Conservation (phyloP, 2,888 invertebrate genomes). For the Clusia tigrina region DNA sequence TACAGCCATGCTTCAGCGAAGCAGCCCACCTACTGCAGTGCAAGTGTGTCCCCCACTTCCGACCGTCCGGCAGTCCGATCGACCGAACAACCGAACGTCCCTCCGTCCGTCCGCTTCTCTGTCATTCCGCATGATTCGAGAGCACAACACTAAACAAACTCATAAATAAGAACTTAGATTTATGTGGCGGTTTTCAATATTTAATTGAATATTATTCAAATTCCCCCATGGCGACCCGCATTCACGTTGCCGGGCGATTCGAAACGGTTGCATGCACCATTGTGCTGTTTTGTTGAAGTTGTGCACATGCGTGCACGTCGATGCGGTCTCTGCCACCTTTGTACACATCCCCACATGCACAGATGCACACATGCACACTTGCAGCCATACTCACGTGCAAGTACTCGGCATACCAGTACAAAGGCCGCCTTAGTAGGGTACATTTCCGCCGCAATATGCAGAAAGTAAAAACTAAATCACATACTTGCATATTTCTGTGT, state of each 20-base stretch:
- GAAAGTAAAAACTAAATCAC: conserved; percentile 2
- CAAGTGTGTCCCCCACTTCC: not conserved
- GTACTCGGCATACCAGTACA: conserved; percentile 12
- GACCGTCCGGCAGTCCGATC: too few species aligned
- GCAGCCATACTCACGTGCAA: too few species aligned
- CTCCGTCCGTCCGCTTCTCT: not conserved
- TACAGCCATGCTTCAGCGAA: not conserved
- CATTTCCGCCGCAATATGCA: not conserved
- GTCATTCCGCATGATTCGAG: not conserved
- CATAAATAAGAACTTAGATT: conserved; percentile 55
- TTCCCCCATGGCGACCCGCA: conserved; percentile 32
- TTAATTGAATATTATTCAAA: conserved; percentile 59
- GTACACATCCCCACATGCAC: too few species aligned
- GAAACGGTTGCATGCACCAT: conserved; percentile 11
- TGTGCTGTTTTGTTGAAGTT: conserved; percentile 32
- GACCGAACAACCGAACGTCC: too few species aligned
- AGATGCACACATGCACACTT: too few species aligned
- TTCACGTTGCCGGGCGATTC: conserved; percentile 14
- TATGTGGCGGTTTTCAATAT: conserved; percentile 60
- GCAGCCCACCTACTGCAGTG: not conserved
- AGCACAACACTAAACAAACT: conserved; percentile 27
- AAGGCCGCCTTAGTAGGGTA: not conserved
- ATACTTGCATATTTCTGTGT: conserved; percentile 6
- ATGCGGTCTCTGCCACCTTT: too few species aligned
- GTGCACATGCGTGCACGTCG: conserved; percentile 14